Percentiles rank a stretch among this genome's conserved stretches.
Evolutionary conservation across 2,113 vertebrate species (phyloP).

Genomic region (Cranoglanis bouderius): DNA sequence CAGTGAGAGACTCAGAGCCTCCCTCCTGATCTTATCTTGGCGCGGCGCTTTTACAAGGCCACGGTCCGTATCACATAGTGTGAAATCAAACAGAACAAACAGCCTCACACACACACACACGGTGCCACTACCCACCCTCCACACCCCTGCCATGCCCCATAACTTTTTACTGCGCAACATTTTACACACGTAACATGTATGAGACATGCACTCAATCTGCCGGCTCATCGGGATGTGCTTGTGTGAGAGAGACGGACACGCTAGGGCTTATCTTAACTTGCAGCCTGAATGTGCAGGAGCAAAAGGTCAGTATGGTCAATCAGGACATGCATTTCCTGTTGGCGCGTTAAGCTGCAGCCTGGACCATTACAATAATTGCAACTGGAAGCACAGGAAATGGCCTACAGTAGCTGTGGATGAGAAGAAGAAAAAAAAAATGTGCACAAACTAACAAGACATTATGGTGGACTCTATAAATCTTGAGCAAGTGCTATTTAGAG

Average conservation of each 20-base stretch:
- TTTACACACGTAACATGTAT: background rate
- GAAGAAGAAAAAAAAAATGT: background rate
- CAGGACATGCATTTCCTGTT: constrained; percentile 35
- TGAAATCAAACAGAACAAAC: constrained; percentile 44
- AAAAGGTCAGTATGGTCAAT: constrained; percentile 32
- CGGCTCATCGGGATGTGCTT: background rate
- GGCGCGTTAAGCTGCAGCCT: background rate
- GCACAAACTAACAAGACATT: background rate
- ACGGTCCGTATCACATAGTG: constrained; percentile 24
- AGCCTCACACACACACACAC: constrained; percentile 4
- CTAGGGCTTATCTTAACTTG: constrained; percentile 10
- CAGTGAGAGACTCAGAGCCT: background rate
- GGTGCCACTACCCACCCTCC: background rate
- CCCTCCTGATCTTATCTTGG: constrained; percentile 22
- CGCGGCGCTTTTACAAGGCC: background rate
- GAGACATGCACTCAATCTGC: background rate
- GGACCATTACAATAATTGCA: background rate
- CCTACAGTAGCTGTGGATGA: background rate
- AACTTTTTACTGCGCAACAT: background rate
- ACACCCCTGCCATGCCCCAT: background rate
- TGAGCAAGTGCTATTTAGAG: background rate
- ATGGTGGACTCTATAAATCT: background rate
- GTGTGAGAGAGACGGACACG: background rate
- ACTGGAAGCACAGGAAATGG: constrained; percentile 10
- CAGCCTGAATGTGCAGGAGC: background rate